Percentiles rank a stretch among this genome's conserved stretches.
phyloP scores from a whole-genome alignment of 2,113 vertebrate genomes.

The Rhinichthys klamathensis region DNA sequence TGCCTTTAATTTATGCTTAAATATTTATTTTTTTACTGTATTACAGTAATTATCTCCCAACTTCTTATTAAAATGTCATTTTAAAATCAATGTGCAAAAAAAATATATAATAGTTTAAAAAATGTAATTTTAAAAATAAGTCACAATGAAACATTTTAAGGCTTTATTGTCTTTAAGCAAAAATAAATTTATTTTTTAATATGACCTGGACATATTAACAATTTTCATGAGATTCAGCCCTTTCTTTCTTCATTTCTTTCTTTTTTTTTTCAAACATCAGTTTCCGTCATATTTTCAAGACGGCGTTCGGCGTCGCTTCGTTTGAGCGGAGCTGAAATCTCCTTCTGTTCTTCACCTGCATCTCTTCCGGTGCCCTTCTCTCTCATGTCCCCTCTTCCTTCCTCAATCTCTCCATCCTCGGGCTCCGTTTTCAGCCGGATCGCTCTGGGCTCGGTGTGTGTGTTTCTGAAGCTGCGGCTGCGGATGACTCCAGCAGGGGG shows the following conservation, averaged over 20 bases:
- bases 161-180: neutral
- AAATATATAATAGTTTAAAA: neutral
- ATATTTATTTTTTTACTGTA: neutral
- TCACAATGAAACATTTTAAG: neutral
- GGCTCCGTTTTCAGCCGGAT: conserved; percentile 54
- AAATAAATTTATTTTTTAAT: neutral
- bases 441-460: neutral
- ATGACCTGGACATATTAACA: neutral
- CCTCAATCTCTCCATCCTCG: conserved; percentile 37
- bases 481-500: conserved; percentile 60
- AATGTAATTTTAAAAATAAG: no score
- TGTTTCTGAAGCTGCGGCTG: conserved; percentile 46
- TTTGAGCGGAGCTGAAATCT: neutral
- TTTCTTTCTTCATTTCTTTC: neutral
- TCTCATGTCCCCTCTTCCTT: neutral
- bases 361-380: neutral
- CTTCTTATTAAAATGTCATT: neutral
- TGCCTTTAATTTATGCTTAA: neutral
- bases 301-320: conserved; percentile 30
- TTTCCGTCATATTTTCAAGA: conserved; percentile 49
- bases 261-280: conserved; percentile 40
- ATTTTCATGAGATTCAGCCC: neutral
- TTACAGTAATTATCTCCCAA: neutral
- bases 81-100: no score
- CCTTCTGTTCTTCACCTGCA: conserved; percentile 29